Base-by-base conservation (phyloP, 1,140 invertebrate species). In the Aphelinus certus region DNA sequence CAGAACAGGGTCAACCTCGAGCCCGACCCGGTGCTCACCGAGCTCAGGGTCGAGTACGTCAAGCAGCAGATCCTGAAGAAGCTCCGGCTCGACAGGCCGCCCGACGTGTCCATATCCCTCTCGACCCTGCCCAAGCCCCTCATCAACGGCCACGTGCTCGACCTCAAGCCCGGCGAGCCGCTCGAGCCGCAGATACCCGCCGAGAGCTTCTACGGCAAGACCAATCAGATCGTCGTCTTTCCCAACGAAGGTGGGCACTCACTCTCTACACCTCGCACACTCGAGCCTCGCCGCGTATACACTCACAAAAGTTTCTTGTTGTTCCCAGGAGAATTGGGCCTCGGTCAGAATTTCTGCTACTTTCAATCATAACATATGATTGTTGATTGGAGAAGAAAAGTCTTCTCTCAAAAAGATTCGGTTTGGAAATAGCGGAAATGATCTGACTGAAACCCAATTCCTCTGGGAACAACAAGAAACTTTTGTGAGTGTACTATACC, bases 61-160 rank as follows among this genome's bases (percentile, higher is more conserved):
- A 95, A 95, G 81, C 91, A 94, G 78, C 94, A 95, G 84, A 95
- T 95, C 26, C 82, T 95, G 65, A 92, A 92, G 83, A 95, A 95
- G 82, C 81, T 95, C 60, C 85, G 93, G 71, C 82, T 95, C 1
- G 94, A 91, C 60, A 92, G 92, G 81, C 92, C 92, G 75, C 94
- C 94, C 5, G 89, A 90, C 60, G 89, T 91, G 2, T 89, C 90
- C 5, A 79, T 89, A 42, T 83, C 90, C 3, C 82, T 91, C 1
- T 89, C 90, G 76, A 89, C 90, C 45, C 83, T 94, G 77, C 93
- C 93, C 0, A 91, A 91, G 81, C 93, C 93, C 2, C 88, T 94
- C 49, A 91, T 91, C 57, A 92, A 93, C 77, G 92, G 92, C 1
- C 86, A 85, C 73, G 85, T 86, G 51, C 83, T 86, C 48, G 84